Conservation (phyloP, 2,113 vertebrate species). For the Fukomys damarensis region DNA sequence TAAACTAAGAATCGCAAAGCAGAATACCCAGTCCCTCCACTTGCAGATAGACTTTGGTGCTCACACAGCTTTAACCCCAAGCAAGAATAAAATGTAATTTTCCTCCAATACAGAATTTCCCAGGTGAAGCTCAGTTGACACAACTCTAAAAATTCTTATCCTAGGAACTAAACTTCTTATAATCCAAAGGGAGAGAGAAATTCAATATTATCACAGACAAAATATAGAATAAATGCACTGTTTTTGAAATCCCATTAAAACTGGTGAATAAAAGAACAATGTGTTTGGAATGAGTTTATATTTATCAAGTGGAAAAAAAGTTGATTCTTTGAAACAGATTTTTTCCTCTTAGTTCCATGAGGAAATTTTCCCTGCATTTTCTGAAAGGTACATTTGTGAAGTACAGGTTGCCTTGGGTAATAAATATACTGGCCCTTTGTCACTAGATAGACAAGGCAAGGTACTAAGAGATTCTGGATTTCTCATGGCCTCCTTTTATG, state of each 20-base stretch:
- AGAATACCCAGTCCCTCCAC: background rate
- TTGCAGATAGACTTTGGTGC: background rate
- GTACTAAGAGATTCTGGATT: background rate
- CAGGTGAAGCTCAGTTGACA: background rate
- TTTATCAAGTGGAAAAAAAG: background rate
- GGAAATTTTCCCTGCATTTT: conserved; percentile 3
- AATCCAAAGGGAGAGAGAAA: background rate
- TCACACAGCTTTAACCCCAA: background rate
- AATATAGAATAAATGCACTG: background rate
- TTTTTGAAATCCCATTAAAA: background rate
- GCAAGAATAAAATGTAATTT: background rate
- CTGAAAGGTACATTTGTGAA: background rate
- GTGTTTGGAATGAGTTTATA: background rate
- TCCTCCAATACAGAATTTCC: background rate
- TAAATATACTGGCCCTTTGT: background rate
- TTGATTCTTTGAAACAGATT: background rate
- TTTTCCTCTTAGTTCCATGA: background rate
- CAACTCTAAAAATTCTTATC: background rate
- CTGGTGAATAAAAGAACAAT: background rate
- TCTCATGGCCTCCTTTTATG: background rate
- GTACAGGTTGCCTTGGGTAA: background rate
- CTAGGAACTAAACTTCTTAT: background rate
- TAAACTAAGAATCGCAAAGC: background rate
- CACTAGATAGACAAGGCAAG: background rate
- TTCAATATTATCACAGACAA: background rate